Conservation (phyloP, 64 coral and sea anemone genomes). For the Anthopleura sola region DNA sequence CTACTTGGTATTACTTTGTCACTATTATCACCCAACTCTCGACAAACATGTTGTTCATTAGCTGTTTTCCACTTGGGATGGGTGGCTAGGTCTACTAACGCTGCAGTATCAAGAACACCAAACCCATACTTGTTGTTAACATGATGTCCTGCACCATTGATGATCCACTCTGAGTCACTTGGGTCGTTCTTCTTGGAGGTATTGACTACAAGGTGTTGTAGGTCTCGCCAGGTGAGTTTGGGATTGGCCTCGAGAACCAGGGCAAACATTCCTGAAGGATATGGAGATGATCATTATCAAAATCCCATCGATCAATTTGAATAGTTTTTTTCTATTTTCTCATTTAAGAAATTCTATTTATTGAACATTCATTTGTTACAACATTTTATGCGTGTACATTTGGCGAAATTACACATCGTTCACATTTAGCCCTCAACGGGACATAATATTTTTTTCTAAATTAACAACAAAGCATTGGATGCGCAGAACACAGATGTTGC, state of each 20-base stretch:
- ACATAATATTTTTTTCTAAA: no score
- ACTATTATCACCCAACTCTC: slow-evolving; percentile 48
- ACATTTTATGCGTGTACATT: background rate
- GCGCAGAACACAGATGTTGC: no score
- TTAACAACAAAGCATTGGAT: no score
- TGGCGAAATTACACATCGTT: no score
- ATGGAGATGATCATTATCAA: slow-evolving; percentile 24
- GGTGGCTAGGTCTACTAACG: slow-evolving; percentile 61
- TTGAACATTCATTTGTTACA: background rate
- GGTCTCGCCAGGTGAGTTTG: slow-evolving; percentile 85
- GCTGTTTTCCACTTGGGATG: slow-evolving; percentile 62
- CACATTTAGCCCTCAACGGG: no score
- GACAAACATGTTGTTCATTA: slow-evolving; percentile 80
- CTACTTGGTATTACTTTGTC: slow-evolving; percentile 43
- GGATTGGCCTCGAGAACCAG: slow-evolving; percentile 87
- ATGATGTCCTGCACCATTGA: slow-evolving; percentile 74
- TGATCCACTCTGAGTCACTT: slow-evolving; percentile 62
- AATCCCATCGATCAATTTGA: background rate
- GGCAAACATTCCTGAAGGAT: slow-evolving; percentile 85
- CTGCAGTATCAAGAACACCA: slow-evolving; percentile 85
- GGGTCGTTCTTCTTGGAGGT: slow-evolving; percentile 81
- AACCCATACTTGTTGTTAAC: slow-evolving; percentile 96
- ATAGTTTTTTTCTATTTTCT: background rate
- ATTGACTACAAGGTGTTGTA: slow-evolving; percentile 85
- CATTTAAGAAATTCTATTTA: background rate